Percentiles rank a stretch among this genome's conserved stretches.
These are phyloP conservation scores for Drosophila erecta DNA, from an alignment of 1,140 invertebrate species.

Conservation along the genomic window DNA sequence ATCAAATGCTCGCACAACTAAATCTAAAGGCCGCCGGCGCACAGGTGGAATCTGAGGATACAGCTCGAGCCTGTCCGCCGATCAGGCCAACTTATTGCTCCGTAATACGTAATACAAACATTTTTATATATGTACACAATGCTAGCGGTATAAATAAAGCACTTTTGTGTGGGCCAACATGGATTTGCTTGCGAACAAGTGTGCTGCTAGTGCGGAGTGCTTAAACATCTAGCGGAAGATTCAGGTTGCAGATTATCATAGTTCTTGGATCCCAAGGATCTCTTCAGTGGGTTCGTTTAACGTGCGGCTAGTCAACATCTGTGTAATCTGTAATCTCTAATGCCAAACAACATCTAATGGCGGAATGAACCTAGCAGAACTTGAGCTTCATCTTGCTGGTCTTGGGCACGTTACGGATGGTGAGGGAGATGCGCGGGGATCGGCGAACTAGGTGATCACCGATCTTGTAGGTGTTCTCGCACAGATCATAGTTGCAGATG, in stretches of 20 bases:
- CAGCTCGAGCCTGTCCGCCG: slow-evolving; percentile 18
- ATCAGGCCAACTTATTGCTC: slow-evolving; percentile 36
- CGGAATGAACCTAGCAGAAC: slow-evolving; percentile 62
- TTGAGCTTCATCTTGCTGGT: slow-evolving; percentile 91
- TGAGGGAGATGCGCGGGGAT: slow-evolving; percentile 93
- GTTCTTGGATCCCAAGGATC: slow-evolving; percentile 16
- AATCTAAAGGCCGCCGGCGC: slow-evolving; percentile 51
- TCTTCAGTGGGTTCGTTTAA: slow-evolving; percentile 57
- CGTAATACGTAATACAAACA: slow-evolving; percentile 39
- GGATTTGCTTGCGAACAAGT: slow-evolving; percentile 31
- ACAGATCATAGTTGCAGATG: slow-evolving; percentile 89
- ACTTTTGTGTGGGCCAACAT: slow-evolving; percentile 45
- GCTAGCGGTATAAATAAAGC: slow-evolving; percentile 48
- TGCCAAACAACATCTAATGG: slow-evolving; percentile 26
- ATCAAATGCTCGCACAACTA: slow-evolving; percentile 62
- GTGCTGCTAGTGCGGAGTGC: slow-evolving; percentile 45
- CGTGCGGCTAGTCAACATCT: slow-evolving; percentile 43
- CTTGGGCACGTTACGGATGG: slow-evolving; percentile 97
- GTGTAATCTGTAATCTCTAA: slow-evolving; percentile 1
- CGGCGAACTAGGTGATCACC: slow-evolving; percentile 87
- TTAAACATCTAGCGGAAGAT: slow-evolving; percentile 75
- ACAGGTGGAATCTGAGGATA: slow-evolving; percentile 3
- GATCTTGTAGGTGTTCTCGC: slow-evolving; percentile 86
- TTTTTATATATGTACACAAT: slow-evolving; percentile 47
- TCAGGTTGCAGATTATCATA: slow-evolving; percentile 24